Percentiles rank a stretch among this genome's conserved stretches.
phyloP scores from a whole-genome alignment of 2,888 invertebrate species.

The Plemyria rubiginata region DNA sequence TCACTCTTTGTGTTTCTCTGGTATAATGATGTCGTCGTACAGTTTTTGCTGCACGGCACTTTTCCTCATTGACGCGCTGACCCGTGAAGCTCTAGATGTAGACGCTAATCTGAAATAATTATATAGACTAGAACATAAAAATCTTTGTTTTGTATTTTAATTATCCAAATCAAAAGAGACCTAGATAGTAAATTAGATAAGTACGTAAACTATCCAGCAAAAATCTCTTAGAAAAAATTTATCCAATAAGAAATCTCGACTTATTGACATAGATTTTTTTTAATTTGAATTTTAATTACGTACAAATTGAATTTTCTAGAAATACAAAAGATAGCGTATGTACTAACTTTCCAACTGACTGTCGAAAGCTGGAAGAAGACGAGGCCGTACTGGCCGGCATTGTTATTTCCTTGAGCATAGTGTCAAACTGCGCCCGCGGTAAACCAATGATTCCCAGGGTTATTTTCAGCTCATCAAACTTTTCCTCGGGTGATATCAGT shows the following conservation, averaged over 20 bases:
- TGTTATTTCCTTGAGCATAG: slow-evolving; percentile 65
- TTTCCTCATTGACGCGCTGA: slow-evolving; percentile 21
- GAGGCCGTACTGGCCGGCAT: slow-evolving; percentile 20
- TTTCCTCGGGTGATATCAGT: slow-evolving; percentile 77
- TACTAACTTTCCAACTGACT: slow-evolving; percentile 22
- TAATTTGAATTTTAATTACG: too few relatives aligned
- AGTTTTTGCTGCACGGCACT: slow-evolving; percentile 14
- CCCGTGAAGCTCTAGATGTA: slow-evolving; percentile 18
- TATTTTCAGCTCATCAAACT: slow-evolving; percentile 66
- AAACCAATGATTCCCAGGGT: slow-evolving; percentile 84
- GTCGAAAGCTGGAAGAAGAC: slow-evolving; percentile 24
- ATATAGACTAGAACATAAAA: too few relatives aligned
- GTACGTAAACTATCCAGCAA: too few relatives aligned
- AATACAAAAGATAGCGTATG: neutral
- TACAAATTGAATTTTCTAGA: too few relatives aligned
- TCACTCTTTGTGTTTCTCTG: slow-evolving; percentile 23
- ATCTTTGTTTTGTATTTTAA: too few relatives aligned
- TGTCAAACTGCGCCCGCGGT: slow-evolving; percentile 75
- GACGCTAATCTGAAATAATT: slow-evolving; percentile 5
- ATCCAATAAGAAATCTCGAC: too few relatives aligned
- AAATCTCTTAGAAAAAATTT: too few relatives aligned
- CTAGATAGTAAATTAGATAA: too few relatives aligned
- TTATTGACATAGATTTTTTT: too few relatives aligned
- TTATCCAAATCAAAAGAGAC: too few relatives aligned
- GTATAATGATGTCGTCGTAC: slow-evolving; percentile 21